Conservation (phyloP, 2,888 invertebrate species). For the Tinea trinotella region DNA sequence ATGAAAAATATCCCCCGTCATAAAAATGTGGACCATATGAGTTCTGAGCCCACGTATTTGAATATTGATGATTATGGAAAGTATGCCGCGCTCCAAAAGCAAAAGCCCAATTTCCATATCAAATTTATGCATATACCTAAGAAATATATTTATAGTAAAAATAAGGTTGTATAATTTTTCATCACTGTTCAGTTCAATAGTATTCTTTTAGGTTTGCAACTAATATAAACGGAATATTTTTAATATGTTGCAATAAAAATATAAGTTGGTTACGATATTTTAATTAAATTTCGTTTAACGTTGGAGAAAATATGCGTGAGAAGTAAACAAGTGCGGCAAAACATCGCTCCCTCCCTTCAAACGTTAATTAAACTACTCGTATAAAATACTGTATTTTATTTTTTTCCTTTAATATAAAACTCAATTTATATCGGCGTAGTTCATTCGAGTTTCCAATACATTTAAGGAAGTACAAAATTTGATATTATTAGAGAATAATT, state of each 20-base stretch:
- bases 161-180: not conserved
- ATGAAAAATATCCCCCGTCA: conserved; percentile 59
- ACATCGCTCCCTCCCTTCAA: not conserved
- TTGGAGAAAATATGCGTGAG: not conserved
- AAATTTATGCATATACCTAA: conserved; percentile 9
- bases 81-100: conserved; percentile 24
- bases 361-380: not conserved
- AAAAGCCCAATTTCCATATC: conserved; percentile 11
- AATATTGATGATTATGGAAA: conserved; percentile 65
- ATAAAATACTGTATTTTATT: too few species aligned
- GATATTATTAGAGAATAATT: not conserved
- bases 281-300: too few species aligned
- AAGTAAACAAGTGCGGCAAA: not conserved
- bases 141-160: not conserved
- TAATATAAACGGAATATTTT: too few species aligned
- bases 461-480: not conserved
- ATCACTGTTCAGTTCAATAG: not conserved
- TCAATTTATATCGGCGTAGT: not conserved
- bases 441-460: not conserved
- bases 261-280: too few species aligned
- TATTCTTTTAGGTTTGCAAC: too few species aligned
- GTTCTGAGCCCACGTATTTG: conserved; percentile 53
- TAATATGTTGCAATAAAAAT: too few species aligned
- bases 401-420: not conserved
- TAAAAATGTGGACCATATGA: conserved; percentile 60